A percentile compares a stretch with the other conserved stretches of the same genome.
These are phyloP conservation scores for Helicorthomorpha holstii DNA, from an alignment of 1,140 invertebrate species.

Conservation along the genomic window DNA sequence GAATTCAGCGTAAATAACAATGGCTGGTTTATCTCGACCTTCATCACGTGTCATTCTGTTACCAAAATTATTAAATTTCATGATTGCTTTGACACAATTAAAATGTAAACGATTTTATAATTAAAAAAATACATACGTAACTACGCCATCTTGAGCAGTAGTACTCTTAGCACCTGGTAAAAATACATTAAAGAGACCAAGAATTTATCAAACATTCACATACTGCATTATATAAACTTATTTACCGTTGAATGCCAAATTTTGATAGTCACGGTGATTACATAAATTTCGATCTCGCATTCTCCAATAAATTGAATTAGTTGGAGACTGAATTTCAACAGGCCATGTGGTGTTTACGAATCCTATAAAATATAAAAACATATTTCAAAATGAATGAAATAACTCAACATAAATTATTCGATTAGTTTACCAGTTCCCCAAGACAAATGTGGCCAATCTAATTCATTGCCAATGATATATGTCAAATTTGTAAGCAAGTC, in stretches of 20 bases:
- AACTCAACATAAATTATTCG: background rate
- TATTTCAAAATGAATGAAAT: background rate
- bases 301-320: conserved; percentile 1
- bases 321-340: background rate
- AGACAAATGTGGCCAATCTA: conserved; percentile 34
- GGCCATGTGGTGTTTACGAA: background rate
- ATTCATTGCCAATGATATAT: conserved; percentile 29
- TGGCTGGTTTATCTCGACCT: conserved; percentile 25
- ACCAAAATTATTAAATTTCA: background rate
- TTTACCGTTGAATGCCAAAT: conserved; percentile 31
- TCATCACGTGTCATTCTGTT: conserved; percentile 15
- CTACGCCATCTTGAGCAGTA: background rate
- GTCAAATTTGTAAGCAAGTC: conserved; percentile 22
- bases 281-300: conserved; percentile 23
- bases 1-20: conserved; percentile 29
- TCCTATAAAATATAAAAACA: background rate
- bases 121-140: background rate
- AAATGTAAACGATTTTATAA: background rate
- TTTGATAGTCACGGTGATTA: conserved; percentile 36
- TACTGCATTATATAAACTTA: background rate
- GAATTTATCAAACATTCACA: no score
- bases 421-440: conserved; percentile 24
- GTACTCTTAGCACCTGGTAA: background rate
- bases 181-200: background rate
- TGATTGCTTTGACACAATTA: background rate